Evolutionary conservation across 2,113 vertebrate species (phyloP).

Genomic region (Echinops telfairi): DNA sequence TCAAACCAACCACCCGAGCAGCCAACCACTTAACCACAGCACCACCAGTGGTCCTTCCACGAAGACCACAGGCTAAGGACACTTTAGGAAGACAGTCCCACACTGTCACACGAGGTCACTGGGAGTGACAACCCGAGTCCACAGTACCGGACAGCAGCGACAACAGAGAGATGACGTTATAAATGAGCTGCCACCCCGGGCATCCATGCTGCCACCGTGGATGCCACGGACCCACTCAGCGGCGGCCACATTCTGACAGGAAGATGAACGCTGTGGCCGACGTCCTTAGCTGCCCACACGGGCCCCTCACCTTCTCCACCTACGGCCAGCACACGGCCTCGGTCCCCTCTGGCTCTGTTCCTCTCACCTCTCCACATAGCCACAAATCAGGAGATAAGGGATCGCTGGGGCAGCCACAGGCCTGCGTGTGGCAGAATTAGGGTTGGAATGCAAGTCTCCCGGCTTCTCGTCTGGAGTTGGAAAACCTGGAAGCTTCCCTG

Average conservation of each 20-base stretch:
- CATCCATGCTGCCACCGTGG: not conserved
- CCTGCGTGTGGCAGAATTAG: no score
- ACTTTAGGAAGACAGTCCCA: no score
- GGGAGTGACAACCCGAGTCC: not conserved
- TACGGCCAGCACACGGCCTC: fast-evolving
- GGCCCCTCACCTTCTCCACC: not conserved
- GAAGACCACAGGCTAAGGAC: not conserved
- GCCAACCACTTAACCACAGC: not conserved
- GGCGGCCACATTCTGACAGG: not conserved
- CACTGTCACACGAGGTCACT: not conserved
- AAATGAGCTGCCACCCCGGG: not conserved
- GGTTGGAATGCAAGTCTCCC: no score
- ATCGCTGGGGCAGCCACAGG: not conserved
- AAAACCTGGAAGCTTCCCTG: not conserved
- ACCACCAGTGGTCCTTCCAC: not conserved
- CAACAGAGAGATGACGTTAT: not conserved
- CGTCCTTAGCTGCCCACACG: not conserved
- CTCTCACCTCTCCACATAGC: not conserved
- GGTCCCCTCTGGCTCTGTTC: not conserved
- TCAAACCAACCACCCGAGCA: not conserved
- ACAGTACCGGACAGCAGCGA: not conserved
- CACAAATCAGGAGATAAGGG: not conserved
- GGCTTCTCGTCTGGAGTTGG: not conserved
- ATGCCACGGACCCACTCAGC: not conserved
- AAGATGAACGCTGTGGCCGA: not conserved